Evolutionary conservation across 2,797 vertebrate genomes (phyloP).

Genomic region (Euthynnus affinis): DNA sequence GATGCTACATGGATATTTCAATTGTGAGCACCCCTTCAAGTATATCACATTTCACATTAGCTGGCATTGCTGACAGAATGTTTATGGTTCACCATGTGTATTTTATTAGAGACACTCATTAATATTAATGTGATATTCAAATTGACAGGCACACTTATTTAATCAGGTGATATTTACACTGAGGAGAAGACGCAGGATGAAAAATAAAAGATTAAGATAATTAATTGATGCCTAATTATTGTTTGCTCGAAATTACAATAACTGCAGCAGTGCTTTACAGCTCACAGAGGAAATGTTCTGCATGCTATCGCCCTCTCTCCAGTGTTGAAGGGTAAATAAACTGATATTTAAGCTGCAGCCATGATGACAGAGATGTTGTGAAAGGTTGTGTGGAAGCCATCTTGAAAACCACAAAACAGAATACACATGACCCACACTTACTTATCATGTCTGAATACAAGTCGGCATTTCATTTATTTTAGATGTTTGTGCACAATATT

Average conservation of each 20-base stretch:
- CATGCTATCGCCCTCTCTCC: not conserved
- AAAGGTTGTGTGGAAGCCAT: not conserved
- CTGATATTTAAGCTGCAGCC: not conserved
- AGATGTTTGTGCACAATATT: not conserved
- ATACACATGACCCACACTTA: not conserved
- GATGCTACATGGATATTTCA: not conserved
- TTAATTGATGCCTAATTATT: conserved; percentile 33
- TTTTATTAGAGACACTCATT: conserved; percentile 28
- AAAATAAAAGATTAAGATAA: conserved; percentile 21
- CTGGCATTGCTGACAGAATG: not conserved
- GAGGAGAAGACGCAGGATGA: not conserved
- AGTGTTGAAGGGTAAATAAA: conserved; percentile 6
- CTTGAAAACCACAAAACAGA: not conserved
- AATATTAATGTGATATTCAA: conserved; percentile 30
- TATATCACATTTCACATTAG: not conserved
- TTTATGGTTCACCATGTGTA: conserved; percentile 9
- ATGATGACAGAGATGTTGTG: not conserved
- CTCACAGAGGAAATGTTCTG: conserved; percentile 18
- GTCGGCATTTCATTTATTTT: not conserved
- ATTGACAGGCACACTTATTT: conserved; percentile 27
- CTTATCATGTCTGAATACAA: too few species aligned
- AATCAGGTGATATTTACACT: conserved; percentile 33
- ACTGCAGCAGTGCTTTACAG: not conserved
- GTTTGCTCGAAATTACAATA: conserved; percentile 32
- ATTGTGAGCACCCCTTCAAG: not conserved